These are phyloP conservation scores for Umimayanthus chanpuru DNA, from an alignment of 92 coral and sea anemone species.

Conservation along the genomic window DNA sequence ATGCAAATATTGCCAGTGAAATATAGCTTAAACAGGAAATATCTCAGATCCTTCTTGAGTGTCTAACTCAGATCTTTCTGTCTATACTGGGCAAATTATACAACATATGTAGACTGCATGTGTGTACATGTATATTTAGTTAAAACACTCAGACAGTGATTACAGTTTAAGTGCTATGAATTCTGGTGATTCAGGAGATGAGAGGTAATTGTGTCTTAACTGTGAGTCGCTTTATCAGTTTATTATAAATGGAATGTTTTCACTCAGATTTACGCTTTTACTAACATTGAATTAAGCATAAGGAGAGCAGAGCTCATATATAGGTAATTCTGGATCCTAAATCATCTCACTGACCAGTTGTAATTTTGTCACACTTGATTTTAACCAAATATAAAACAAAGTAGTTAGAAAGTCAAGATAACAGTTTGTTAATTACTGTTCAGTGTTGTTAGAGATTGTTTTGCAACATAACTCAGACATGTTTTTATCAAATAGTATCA, in stretches of 20 bases:
- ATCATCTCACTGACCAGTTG: neutral
- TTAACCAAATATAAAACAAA: too few relatives aligned
- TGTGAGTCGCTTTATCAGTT: neutral
- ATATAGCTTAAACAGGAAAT: neutral
- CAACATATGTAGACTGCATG: too few relatives aligned
- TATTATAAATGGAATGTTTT: neutral
- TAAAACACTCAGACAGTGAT: neutral
- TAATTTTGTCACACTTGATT: neutral
- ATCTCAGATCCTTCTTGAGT: too few relatives aligned
- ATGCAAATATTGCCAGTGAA: neutral
- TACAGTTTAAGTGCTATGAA: neutral
- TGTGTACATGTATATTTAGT: neutral
- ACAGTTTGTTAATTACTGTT: neutral
- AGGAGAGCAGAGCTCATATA: too few relatives aligned
- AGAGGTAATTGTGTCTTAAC: conserved; percentile 1
- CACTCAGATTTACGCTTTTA: too few relatives aligned
- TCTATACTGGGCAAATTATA: neutral
- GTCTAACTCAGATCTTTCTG: neutral
- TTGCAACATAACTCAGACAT: neutral
- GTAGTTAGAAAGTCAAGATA: too few relatives aligned
- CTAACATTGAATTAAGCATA: too few relatives aligned
- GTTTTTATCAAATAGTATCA: neutral
- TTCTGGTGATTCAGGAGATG: neutral
- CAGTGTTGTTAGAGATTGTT: neutral
- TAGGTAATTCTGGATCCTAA: too few relatives aligned